Percentiles rank a stretch among this genome's conserved stretches.
Evolutionary conservation across 1,140 invertebrate species (phyloP).

Genomic region (Holotrichia oblita): DNA sequence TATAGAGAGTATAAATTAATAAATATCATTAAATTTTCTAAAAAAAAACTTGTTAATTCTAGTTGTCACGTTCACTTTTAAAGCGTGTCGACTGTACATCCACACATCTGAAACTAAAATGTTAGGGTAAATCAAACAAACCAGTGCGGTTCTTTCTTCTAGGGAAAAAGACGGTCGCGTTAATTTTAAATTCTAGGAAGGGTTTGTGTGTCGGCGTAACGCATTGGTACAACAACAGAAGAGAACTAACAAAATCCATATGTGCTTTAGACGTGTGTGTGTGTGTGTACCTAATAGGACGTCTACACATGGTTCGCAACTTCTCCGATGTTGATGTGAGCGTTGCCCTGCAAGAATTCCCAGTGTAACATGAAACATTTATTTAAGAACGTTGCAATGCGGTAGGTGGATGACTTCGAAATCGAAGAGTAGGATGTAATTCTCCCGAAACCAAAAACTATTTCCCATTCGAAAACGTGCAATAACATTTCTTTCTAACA

Average conservation of each 20-base stretch:
- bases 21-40: neutral
- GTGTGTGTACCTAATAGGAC: neutral
- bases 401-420: neutral
- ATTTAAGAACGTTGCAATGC: neutral
- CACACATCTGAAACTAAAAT: neutral
- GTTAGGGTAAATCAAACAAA: neutral
- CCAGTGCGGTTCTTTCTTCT: neutral
- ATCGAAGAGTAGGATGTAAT: neutral
- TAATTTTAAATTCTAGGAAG: constrained; percentile 9
- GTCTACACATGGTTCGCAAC: constrained; percentile 6
- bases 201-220: neutral
- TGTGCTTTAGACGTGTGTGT: neutral
- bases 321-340: constrained; percentile 4
- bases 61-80: neutral
- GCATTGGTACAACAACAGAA: neutral
- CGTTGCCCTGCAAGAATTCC: neutral
- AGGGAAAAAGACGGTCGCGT: neutral
- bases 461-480: too few relatives aligned
- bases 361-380: neutral
- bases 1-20: too few relatives aligned
- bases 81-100: neutral
- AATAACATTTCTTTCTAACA: too few relatives aligned
- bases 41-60: neutral
- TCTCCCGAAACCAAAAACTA: neutral
- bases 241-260: constrained; percentile 8